Percentiles rank a stretch among this genome's conserved stretches.
These are phyloP conservation scores for Paraescarpia echinospica DNA, from an alignment of 1,140 invertebrate species.

Conservation along the genomic window DNA sequence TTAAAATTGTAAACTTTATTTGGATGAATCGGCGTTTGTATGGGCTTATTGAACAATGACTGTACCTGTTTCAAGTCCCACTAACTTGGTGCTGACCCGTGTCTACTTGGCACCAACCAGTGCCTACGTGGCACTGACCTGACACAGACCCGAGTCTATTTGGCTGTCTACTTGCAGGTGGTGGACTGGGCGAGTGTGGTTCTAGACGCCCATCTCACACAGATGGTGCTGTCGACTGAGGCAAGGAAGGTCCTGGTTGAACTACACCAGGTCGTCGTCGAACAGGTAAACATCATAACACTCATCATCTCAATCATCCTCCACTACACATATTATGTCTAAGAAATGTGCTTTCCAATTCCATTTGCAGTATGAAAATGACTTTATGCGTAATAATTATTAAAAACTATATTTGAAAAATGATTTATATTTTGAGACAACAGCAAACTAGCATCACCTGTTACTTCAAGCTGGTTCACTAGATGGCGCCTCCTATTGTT, in stretches of 20 bases:
- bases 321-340: neutral
- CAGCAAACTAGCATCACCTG: no score
- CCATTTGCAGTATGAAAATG: neutral
- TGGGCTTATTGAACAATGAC: neutral
- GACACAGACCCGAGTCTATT: neutral
- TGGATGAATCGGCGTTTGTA: neutral
- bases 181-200: slow-evolving; percentile 42
- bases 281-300: slow-evolving; percentile 31
- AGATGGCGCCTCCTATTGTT: no score
- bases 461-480: no score
- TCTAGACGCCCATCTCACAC: slow-evolving; percentile 41
- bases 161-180: slow-evolving; percentile 30
- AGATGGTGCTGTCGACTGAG: slow-evolving; percentile 43
- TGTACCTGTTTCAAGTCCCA: neutral
- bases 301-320: neutral
- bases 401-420: neutral
- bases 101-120: neutral
- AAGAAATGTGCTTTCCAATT: neutral
- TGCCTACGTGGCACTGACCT: neutral
- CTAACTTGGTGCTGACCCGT: neutral
- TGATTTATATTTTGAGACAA: no score
- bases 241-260: slow-evolving; percentile 35
- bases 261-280: slow-evolving; percentile 34
- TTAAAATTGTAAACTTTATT: neutral
- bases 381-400: slow-evolving; percentile 4